phyloP scores from a whole-genome alignment of 2,888 invertebrate genomes.

The Lamellibrachia columna region DNA sequence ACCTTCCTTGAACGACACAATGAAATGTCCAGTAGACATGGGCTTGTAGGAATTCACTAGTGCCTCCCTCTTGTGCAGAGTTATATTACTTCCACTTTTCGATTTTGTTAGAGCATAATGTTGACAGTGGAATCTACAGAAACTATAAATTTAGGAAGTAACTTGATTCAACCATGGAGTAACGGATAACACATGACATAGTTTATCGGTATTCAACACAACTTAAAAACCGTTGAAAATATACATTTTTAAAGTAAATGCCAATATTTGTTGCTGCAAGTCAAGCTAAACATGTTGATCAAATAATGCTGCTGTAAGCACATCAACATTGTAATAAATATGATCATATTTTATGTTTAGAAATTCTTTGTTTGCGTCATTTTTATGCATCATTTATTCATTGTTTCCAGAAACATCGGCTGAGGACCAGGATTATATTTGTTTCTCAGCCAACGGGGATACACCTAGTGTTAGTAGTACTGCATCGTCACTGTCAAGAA shows the following conservation, averaged over 20 bases:
- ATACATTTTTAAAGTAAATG: neutral
- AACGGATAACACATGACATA: neutral
- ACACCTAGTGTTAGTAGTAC: neutral
- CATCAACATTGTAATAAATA: neutral
- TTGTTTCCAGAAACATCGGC: neutral
- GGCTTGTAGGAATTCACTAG: neutral
- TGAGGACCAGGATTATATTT: neutral
- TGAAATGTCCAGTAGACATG: neutral
- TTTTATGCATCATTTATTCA: neutral
- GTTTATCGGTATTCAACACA: neutral
- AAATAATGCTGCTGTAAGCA: neutral
- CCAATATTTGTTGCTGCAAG: neutral
- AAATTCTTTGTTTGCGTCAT: neutral
- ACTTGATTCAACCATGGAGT: neutral
- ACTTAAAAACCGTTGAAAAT: neutral
- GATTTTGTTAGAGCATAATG: neutral
- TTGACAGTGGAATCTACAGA: neutral
- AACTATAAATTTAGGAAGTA: neutral
- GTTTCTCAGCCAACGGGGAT: neutral
- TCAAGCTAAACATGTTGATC: neutral
- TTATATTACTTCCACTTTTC: neutral
- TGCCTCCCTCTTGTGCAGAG: neutral
- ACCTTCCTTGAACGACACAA: neutral
- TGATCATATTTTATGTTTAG: neutral
- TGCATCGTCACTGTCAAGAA: neutral